phyloP scores from a whole-genome alignment of 2,888 invertebrate genomes.

The Caenorhabditis sp. region DNA sequence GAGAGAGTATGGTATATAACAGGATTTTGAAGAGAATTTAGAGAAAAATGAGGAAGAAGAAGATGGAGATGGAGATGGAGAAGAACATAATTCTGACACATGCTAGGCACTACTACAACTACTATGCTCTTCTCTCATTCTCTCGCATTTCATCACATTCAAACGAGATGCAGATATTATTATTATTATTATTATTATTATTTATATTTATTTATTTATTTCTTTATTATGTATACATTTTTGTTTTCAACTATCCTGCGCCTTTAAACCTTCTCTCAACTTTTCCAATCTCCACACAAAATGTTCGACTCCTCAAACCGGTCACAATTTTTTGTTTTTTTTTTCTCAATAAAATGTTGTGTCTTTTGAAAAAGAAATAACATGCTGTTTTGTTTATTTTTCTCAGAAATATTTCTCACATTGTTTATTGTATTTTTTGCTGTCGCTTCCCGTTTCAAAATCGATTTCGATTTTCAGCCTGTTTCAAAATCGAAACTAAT shows the following conservation, averaged over 20 bases:
- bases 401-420: background rate
- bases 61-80: too few relatives aligned
- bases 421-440: background rate
- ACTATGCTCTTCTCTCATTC: slow-evolving; percentile 1
- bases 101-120: background rate
- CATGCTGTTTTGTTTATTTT: too few relatives aligned
- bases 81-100: slow-evolving; percentile 2
- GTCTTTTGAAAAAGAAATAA: too few relatives aligned
- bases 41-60: slow-evolving; percentile 5
- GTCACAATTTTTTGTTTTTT: too few relatives aligned
- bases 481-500: too few relatives aligned
- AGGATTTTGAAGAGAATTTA: background rate
- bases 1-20: slow-evolving; percentile 13
- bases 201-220: slow-evolving; percentile 11
- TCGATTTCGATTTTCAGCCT: too few relatives aligned
- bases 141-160: slow-evolving; percentile 42
- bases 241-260: too few relatives aligned
- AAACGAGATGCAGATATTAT: slow-evolving; percentile 9
- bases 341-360: too few relatives aligned
- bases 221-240: background rate
- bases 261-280: too few relatives aligned
- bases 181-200: slow-evolving; percentile 1
- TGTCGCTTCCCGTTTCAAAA: slow-evolving; percentile 4
- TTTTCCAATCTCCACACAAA: background rate
- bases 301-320: too few relatives aligned